phyloP scores from a whole-genome alignment of 2,113 vertebrate genomes.

The Phaethornis superciliosus region DNA sequence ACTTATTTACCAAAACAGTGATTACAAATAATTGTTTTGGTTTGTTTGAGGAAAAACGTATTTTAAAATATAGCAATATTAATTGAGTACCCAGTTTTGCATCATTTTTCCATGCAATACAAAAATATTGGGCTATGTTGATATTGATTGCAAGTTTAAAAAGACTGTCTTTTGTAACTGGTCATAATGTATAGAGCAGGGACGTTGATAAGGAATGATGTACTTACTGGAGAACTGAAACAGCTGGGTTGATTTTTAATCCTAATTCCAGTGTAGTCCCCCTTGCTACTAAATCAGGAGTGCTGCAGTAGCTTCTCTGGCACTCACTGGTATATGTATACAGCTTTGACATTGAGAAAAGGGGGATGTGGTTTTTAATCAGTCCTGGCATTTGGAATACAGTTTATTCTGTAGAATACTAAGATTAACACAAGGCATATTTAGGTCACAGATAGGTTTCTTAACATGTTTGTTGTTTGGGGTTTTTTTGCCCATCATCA shows the following conservation, averaged over 20 bases:
- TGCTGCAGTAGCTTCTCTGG: conserved; percentile 66
- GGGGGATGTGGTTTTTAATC: conserved; percentile 55
- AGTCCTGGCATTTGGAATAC: conserved; percentile 38
- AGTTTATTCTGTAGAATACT: conserved; percentile 54
- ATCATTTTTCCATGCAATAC: background rate
- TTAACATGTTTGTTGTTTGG: background rate
- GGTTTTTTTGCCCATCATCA: conserved; percentile 47
- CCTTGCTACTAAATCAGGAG: conserved; percentile 44
- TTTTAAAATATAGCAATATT: conserved; percentile 40
- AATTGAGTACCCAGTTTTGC: background rate
- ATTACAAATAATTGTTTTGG: background rate
- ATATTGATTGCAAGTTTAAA: background rate
- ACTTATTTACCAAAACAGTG: conserved; percentile 37
- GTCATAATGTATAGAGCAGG: background rate
- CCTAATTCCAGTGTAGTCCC: background rate
- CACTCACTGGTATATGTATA: conserved; percentile 36
- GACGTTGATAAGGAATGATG: background rate
- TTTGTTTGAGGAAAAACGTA: background rate
- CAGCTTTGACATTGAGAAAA: conserved; percentile 72
- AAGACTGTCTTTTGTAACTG: background rate
- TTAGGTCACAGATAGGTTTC: conserved; percentile 69
- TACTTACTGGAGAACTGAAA: conserved; percentile 22
- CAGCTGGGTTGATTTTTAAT: conserved; percentile 42
- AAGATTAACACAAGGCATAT: conserved; percentile 61
- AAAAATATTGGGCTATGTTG: background rate